These are phyloP conservation scores for Xanthorhoe designata DNA, from an alignment of 2,888 invertebrate genomes.

Conservation along the genomic window DNA sequence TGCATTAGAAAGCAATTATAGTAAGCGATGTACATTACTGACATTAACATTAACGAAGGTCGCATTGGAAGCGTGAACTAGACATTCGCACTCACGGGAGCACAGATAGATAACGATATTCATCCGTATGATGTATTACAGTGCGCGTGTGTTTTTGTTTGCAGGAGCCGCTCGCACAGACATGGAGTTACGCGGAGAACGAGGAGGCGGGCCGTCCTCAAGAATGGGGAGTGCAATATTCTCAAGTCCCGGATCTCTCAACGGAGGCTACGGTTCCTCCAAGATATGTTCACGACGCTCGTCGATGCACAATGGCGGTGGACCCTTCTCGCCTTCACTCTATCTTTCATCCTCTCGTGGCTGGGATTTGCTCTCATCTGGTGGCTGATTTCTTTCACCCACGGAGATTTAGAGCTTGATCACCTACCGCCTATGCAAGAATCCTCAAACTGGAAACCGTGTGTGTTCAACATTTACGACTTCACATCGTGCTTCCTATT, in stretches of 20 bases:
- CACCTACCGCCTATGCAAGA: slow-evolving; percentile 83
- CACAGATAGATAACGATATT: slow-evolving; percentile 57
- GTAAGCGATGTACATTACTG: slow-evolving; percentile 65
- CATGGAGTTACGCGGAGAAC: slow-evolving; percentile 89
- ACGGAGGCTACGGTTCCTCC: slow-evolving; percentile 90
- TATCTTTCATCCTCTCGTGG: slow-evolving; percentile 95
- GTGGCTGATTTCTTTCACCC: slow-evolving; percentile 94
- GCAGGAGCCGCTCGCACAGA: slow-evolving; percentile 89
- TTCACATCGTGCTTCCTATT: slow-evolving; percentile 96
- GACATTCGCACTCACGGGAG: slow-evolving; percentile 67
- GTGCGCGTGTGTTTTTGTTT: slow-evolving; percentile 63
- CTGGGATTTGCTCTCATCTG: slow-evolving; percentile 93
- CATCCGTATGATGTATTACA: slow-evolving; percentile 54
- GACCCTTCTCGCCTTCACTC: slow-evolving; percentile 93
- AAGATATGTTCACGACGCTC: slow-evolving; percentile 94
- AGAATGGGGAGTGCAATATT: slow-evolving; percentile 98
- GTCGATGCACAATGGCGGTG: slow-evolving; percentile 97
- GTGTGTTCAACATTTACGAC: slow-evolving; percentile 91
- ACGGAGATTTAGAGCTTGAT: slow-evolving; percentile 91
- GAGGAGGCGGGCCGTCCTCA: slow-evolving; percentile 94
- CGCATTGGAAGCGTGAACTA: slow-evolving; percentile 70
- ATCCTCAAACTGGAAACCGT: slow-evolving; percentile 89
- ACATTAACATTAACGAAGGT: slow-evolving; percentile 79
- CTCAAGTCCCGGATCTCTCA: slow-evolving; percentile 95
- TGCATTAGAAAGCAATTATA: slow-evolving; percentile 61